Evolutionary conservation across 2,113 vertebrate genomes (phyloP).

Genomic region (Coptodon rendalli): DNA sequence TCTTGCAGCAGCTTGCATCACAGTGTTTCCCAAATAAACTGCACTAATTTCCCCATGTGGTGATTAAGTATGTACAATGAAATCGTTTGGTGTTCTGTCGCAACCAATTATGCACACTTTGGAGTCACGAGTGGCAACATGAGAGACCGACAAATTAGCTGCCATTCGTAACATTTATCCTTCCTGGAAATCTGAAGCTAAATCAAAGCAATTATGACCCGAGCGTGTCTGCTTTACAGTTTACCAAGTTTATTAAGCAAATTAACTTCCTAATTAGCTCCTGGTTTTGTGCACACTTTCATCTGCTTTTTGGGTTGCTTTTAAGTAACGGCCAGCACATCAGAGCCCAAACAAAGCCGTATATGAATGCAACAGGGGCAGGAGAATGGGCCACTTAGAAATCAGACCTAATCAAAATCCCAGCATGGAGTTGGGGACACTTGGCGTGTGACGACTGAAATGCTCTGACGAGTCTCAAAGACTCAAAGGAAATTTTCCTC

Average conservation of each 20-base stretch:
- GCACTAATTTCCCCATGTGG: constrained; percentile 47
- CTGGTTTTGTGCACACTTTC: constrained; percentile 35
- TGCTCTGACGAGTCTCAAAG: background rate
- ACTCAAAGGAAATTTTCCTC: background rate
- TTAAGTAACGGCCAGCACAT: constrained; percentile 46
- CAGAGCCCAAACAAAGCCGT: constrained; percentile 30
- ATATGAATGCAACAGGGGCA: constrained; percentile 11
- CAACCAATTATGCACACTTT: constrained; percentile 57
- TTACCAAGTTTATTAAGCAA: constrained; percentile 61
- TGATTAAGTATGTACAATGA: constrained; percentile 50
- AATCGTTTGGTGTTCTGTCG: constrained; percentile 44
- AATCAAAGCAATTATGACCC: constrained; percentile 58
- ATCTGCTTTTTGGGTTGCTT: constrained; percentile 23
- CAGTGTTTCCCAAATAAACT: constrained; percentile 50
- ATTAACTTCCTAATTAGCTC: constrained; percentile 66
- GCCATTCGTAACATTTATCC: constrained; percentile 57
- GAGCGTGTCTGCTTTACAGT: constrained; percentile 44
- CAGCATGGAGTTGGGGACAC: constrained; percentile 29
- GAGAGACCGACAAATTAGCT: constrained; percentile 49
- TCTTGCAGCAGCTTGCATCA: constrained; percentile 14
- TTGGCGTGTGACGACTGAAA: background rate
- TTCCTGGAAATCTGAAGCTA: constrained; percentile 56
- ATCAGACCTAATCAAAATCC: constrained; percentile 34
- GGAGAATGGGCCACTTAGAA: constrained; percentile 20
- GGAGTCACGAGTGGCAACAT: constrained; percentile 35